Base-by-base conservation (phyloP, 2,888 invertebrate genomes). In the Drosophila antonietae region DNA sequence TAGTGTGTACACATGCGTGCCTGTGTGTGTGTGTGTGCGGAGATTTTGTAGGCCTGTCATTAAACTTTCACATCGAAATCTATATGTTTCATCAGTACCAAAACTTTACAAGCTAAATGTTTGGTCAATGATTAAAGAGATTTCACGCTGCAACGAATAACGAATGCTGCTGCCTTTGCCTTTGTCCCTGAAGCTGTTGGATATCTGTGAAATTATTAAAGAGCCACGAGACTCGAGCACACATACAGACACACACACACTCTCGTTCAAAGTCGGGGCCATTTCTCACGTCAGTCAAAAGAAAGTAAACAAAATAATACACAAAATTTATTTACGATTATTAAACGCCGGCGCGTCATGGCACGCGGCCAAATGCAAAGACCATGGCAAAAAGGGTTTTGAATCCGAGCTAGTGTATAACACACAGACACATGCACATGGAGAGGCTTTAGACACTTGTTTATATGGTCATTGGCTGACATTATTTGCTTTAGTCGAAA, bases 11-110 rank as follows among this genome's bases (percentile, higher is more conserved):
- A 47, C 4, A 46, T 20, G 18, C 28, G n/a, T 35, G 33, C 23
- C 0, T 44, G 39, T 31, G 56, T 18, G 3, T 49, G 20, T 28
- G 28, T 58, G 56, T 52, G 44, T 23, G 39, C 31, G 28, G 51
- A 18, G 61, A 39, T 73, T 78, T 70, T 47, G 68, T 86, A 88
- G 87, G 83, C 89, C 75, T 78, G 79, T 69, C 71, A 72, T 72
- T 75, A 88, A 88, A 84, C 83, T 88, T 84, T 84, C 88, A 83
- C 83, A 73, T 78, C 69, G 83, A 75, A 88, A 88, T 84, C 83
- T 84, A 88, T 83, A 78, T 84, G 63, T 88, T 88, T 86, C 81
- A 84, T 88, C 83, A 65, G 53, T 61, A 62, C 66, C 53, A 64
- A 75, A 49, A 65, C 52, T 67, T 41, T 73, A 72, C 60, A 51